These are phyloP conservation scores for Aphodius sticticus DNA, from an alignment of 2,888 invertebrate genomes.

Conservation along the genomic window DNA sequence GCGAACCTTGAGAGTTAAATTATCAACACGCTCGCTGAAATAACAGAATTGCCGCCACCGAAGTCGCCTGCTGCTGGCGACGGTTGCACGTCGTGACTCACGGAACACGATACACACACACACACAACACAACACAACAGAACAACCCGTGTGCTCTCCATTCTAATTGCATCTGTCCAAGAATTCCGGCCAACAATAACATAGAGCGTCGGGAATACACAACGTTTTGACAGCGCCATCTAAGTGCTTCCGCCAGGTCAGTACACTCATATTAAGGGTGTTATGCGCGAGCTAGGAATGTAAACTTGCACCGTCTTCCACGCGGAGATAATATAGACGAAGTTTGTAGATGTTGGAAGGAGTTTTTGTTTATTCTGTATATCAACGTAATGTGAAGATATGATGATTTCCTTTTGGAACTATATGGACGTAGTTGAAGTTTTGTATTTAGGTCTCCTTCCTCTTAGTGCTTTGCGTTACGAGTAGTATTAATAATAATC, in stretches of 20 bases:
- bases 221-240: background rate
- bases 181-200: background rate
- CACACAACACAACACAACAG: background rate
- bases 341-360: background rate
- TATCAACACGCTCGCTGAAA: background rate
- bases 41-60: background rate
- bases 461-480: no score
- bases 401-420: background rate
- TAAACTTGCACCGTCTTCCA: background rate
- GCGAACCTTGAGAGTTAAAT: constrained; percentile 4
- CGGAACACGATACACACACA: background rate
- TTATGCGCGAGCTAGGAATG: background rate
- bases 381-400: background rate
- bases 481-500: no score
- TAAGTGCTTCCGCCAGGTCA: constrained; percentile 4
- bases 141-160: background rate
- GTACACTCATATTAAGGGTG: constrained; percentile 4
- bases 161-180: constrained; percentile 4
- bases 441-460: no score
- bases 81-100: background rate
- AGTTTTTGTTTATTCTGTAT: background rate
- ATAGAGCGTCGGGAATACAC: background rate
- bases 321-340: background rate
- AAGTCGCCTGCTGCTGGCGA: background rate
- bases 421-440: background rate